Evolutionary conservation across 2,113 vertebrate genomes (phyloP), one percentile per base, ranked within the genome.

Genomic region (Mobula birostris): DNA sequence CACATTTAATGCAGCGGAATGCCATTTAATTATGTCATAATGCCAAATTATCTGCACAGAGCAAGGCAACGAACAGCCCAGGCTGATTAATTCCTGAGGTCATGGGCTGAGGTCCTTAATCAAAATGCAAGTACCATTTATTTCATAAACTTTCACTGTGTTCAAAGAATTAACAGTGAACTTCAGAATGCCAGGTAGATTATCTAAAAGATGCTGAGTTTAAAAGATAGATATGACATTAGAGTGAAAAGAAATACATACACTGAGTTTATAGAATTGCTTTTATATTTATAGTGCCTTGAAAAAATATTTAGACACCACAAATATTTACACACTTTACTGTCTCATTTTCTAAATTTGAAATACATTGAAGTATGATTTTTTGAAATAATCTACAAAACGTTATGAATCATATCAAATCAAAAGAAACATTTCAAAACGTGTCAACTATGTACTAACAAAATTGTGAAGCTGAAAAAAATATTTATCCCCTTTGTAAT

Each of bases 121-220:
- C 85, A 90, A 90, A 90, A 90, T 66, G 85, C 63, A 90, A 32
- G n/a, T 66, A 19, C 85, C 61, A 90, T 90, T 66, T 66, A 90
- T 68, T 90, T 61, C 85, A 90, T 90, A 90, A 90, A 68, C 85
- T 68, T 88, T 12, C 14, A 17, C 2, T 14, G 85, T 66, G 6
- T 66, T 90, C 29, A 68, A 90, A 66, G 29, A 90, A 90, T 90
- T 66, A 90, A 90, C 9, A 29, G 32, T 66, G 61, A 90, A 66
- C n/a, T 90, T 90, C 32, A 36, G 61, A 90, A 90, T 32, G 85
- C 14, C 85, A 90, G 61, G n/a, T 32, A 66, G 85, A 90, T 90
- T 90, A 19, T 90, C 61, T n/a, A 32, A 29, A 32, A 14, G 58
- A 58, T 61, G 58, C 29, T 88, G 5, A 17, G 15, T 90, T 66